Conservation (phyloP, 2,113 vertebrate species). For the Motacilla alba region DNA sequence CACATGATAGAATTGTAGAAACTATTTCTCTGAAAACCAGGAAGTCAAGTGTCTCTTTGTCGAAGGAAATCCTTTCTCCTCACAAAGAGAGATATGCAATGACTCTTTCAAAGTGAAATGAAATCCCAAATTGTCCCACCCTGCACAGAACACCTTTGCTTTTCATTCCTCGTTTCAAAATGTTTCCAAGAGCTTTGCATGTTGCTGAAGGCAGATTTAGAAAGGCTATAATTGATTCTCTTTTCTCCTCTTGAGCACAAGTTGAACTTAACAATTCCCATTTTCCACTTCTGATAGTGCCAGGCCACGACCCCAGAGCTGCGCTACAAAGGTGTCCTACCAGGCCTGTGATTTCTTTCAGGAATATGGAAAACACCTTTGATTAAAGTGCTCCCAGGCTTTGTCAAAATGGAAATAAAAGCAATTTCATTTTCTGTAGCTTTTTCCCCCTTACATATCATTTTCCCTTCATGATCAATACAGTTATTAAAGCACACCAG, state of each 20-base stretch:
- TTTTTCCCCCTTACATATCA: neutral
- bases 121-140: neutral
- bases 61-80: neutral
- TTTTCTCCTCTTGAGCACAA: neutral
- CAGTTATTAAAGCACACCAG: neutral
- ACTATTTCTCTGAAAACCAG: neutral
- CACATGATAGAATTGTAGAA: neutral
- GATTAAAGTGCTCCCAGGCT: neutral
- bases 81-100: neutral
- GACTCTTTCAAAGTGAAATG: neutral
- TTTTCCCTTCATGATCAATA: neutral
- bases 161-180: neutral
- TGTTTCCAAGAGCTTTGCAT: neutral
- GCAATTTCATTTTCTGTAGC: neutral
- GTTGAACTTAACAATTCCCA: neutral
- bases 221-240: neutral
- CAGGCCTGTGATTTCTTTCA: neutral
- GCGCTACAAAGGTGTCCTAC: neutral
- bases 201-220: neutral
- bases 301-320: neutral
- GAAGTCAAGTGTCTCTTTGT: neutral
- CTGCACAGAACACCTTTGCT: neutral
- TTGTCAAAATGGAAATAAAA: constrained; percentile 8
- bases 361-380: neutral
- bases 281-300: neutral